These are phyloP conservation scores for Megalops cyprinoides DNA, from an alignment of 2,797 vertebrate species.

Conservation along the genomic window DNA sequence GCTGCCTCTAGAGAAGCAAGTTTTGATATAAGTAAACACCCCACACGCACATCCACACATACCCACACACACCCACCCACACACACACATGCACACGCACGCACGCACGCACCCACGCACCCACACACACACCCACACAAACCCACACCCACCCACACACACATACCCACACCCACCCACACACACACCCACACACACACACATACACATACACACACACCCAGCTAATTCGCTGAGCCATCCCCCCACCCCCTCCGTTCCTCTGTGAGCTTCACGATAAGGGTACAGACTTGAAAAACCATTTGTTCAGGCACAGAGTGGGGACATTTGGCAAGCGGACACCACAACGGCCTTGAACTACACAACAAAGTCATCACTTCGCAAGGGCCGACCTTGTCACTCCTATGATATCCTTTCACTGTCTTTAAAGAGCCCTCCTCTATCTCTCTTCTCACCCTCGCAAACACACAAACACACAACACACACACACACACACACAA, in stretches of 20 bases:
- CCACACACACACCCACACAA: slow-evolving; percentile 44
- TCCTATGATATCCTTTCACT: slow-evolving; percentile 61
- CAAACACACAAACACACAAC: slow-evolving; percentile 1
- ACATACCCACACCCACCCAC: no score
- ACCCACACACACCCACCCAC: no score
- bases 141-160: no score
- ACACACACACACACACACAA: neutral
- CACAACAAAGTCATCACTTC: slow-evolving; percentile 71
- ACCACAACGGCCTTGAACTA: slow-evolving; percentile 70
- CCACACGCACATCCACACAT: no score
- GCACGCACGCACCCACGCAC: slow-evolving; percentile 30
- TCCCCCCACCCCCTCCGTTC: no score
- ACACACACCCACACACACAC: no score
- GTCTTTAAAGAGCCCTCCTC: slow-evolving; percentile 30
- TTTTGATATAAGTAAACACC: no score
- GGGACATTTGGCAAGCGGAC: slow-evolving; percentile 64
- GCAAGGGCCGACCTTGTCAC: slow-evolving; percentile 57
- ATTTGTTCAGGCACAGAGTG: slow-evolving; percentile 63
- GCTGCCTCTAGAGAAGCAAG: no score
- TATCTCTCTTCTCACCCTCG: slow-evolving; percentile 40
- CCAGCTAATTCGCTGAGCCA: no score
- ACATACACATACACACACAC: no score
- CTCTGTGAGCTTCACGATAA: slow-evolving; percentile 51
- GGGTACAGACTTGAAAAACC: slow-evolving; percentile 63
- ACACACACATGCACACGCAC: slow-evolving; percentile 7